Evolutionary conservation across 2,797 vertebrate species (phyloP).

Genomic region (Cygnus olor): DNA sequence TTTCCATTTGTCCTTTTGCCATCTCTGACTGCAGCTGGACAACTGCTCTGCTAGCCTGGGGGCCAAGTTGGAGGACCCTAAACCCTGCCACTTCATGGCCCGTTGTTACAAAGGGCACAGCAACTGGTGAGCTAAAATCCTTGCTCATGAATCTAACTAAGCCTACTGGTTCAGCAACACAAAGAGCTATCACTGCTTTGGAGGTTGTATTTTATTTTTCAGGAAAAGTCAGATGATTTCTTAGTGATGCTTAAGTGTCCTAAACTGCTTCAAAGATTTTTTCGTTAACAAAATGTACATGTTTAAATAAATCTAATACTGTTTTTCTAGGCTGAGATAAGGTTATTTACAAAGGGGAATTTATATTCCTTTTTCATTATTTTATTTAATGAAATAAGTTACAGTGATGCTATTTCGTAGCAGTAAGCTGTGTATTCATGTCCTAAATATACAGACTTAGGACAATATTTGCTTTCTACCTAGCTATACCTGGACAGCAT

Average conservation of each 20-base stretch:
- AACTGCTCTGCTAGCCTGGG: not conserved
- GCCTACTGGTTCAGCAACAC: not conserved
- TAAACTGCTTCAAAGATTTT: not conserved
- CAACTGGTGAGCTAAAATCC: not conserved
- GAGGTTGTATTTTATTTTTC: not conserved
- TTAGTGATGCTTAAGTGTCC: not conserved
- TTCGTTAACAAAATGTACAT: not conserved
- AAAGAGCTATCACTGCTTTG: not conserved
- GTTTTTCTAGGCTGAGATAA: not conserved
- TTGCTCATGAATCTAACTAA: not conserved
- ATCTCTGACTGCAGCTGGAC: not conserved
- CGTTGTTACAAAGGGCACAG: not conserved
- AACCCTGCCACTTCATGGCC: not conserved
- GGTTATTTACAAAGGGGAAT: not conserved
- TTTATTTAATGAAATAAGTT: not conserved
- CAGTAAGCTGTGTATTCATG: not conserved
- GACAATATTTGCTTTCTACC: not conserved
- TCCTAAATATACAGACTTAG: not conserved
- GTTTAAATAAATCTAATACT: not conserved
- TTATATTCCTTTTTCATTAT: not conserved
- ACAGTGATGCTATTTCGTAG: not conserved
- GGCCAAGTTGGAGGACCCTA: not conserved
- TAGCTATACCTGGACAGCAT: not conserved
- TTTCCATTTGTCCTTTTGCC: slow-evolving; percentile 13
- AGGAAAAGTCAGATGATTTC: not conserved